These are phyloP conservation scores for Ophioninae sp. DNA, from an alignment of 2,888 invertebrate genomes.

Conservation along the genomic window DNA sequence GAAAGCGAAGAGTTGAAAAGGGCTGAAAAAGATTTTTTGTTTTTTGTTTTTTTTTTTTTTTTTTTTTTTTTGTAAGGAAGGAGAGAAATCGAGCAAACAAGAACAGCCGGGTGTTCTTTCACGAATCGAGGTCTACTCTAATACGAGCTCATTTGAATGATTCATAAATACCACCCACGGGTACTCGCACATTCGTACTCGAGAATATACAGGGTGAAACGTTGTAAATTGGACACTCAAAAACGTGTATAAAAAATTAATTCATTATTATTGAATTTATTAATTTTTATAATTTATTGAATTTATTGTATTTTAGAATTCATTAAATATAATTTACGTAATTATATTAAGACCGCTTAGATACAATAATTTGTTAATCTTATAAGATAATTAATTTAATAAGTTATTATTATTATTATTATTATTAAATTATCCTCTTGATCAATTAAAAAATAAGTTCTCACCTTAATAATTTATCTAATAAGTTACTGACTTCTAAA, in stretches of 20 bases:
- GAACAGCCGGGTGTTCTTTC: conserved; percentile 39
- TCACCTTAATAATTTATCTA: no score
- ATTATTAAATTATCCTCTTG: no score
- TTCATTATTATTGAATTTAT: background rate
- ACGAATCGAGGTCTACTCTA: conserved; percentile 30
- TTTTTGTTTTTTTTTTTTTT: background rate
- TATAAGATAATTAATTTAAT: no score
- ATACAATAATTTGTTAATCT: no score
- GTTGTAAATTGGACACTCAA: background rate
- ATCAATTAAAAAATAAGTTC: no score
- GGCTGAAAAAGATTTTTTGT: conserved; percentile 12
- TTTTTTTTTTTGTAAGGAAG: background rate
- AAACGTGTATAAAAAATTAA: background rate
- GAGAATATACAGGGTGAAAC: background rate
- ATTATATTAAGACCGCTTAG: no score
- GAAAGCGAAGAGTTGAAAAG: conserved; percentile 19
- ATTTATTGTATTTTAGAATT: no score
- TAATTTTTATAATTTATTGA: no score
- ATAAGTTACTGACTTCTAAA: no score
- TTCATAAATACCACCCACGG: conserved; percentile 3
- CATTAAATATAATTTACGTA: no score
- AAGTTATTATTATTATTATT: no score
- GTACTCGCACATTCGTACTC: background rate
- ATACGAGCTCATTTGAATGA: conserved; percentile 27
- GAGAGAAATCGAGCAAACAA: conserved; percentile 47